These are phyloP conservation scores for Eulithis testata DNA, from an alignment of 2,888 invertebrate genomes.

Conservation along the genomic window DNA sequence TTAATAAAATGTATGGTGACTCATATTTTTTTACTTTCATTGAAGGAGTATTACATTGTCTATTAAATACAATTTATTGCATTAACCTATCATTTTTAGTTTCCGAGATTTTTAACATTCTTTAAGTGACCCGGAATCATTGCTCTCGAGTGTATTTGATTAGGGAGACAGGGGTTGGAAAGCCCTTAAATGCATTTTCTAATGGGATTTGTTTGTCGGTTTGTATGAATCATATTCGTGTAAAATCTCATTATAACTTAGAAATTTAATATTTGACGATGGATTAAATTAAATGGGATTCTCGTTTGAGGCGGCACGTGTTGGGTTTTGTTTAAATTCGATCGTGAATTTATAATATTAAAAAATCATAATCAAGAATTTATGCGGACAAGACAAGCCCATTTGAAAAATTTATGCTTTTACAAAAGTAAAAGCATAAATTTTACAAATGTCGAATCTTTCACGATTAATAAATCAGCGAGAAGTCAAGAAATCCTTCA, in stretches of 20 bases:
- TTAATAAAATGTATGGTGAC: too few species aligned
- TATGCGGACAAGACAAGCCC: conserved; percentile 1
- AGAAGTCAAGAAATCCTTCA: too few species aligned
- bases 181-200: conserved; percentile 67
- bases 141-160: too few species aligned
- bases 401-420: neutral
- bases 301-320: conserved; percentile 36
- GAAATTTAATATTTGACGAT: conserved; percentile 45
- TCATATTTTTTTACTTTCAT: too few species aligned
- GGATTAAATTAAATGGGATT: conserved; percentile 54
- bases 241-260: conserved; percentile 46
- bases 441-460: neutral
- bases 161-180: conserved; percentile 54
- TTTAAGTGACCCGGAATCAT: too few species aligned
- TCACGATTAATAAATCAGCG: neutral
- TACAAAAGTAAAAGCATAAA: neutral
- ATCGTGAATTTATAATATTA: conserved; percentile 15
- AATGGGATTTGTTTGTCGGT: conserved; percentile 69
- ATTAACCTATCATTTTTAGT: too few species aligned
- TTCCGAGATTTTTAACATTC: too few species aligned
- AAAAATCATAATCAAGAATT: neutral
- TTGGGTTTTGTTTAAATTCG: conserved; percentile 30
- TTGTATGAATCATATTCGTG: conserved; percentile 54
- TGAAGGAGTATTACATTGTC: too few species aligned
- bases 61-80: too few species aligned